Conservation (phyloP, 37 sponge, comb jelly and placozoan species). For the Halisarca cf. caerulea region DNA sequence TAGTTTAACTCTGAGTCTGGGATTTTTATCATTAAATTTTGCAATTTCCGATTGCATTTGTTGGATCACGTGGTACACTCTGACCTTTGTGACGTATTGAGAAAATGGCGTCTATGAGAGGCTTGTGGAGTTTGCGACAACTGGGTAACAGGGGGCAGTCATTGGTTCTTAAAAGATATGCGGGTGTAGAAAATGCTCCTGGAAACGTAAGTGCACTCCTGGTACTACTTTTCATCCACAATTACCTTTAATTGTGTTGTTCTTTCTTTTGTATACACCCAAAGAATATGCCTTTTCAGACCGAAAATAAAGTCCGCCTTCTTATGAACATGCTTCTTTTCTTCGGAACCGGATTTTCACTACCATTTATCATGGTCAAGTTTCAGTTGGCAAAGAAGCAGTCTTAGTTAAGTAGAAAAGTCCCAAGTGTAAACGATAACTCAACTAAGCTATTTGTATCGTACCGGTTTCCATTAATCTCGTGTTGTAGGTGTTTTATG, state of each 20-base stretch:
- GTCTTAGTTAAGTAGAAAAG: no score
- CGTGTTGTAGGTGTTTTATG: no score
- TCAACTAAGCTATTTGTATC: no score
- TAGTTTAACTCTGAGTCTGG: no score
- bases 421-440: no score
- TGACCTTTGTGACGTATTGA: background rate
- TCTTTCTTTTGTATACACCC: no score
- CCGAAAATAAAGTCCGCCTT: constrained; percentile 63
- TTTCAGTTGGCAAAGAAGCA: constrained; percentile 73
- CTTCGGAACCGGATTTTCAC: constrained; percentile 51
- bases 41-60: no score
- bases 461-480: no score
- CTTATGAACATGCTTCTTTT: constrained; percentile 36
- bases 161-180: constrained; percentile 22
- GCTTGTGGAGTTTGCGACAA: background rate
- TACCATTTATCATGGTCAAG: constrained; percentile 56
- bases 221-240: background rate
- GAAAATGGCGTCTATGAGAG: constrained; percentile 28
- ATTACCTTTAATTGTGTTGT: background rate
- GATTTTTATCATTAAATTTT: no score
- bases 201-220: constrained; percentile 39
- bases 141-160: background rate
- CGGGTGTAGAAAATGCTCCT: constrained; percentile 41
- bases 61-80: no score
- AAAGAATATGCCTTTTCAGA: constrained; percentile 83